These are phyloP conservation scores for Mus pahari DNA, from an alignment of 2,113 vertebrate species.

Conservation along the genomic window DNA sequence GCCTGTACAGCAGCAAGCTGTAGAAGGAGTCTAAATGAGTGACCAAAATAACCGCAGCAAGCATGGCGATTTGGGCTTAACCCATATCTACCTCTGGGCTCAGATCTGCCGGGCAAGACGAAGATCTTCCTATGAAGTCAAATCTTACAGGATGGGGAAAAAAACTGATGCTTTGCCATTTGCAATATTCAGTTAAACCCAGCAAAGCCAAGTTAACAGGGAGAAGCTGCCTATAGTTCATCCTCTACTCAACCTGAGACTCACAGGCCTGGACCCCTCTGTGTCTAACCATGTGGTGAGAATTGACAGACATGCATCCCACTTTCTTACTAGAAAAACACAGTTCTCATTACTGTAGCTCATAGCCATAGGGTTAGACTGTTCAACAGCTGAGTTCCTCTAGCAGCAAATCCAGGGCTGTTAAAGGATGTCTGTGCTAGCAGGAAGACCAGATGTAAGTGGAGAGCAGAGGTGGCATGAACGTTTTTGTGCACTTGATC, in stretches of 20 bases:
- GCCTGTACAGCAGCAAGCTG: neutral
- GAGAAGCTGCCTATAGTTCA: neutral
- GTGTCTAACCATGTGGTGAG: neutral
- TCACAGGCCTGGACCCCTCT: neutral
- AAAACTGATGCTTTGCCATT: neutral
- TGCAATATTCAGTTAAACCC: constrained; percentile 1
- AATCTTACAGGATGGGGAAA: neutral
- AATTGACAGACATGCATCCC: neutral
- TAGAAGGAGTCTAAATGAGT: neutral
- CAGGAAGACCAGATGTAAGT: neutral
- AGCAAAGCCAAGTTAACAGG: neutral
- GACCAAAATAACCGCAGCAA: neutral
- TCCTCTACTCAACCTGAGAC: neutral
- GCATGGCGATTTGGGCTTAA: neutral
- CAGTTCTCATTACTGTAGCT: neutral
- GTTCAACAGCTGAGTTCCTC: neutral
- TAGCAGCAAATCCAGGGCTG: neutral
- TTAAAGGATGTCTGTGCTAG: too few relatives aligned
- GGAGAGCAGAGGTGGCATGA: neutral
- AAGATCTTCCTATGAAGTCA: neutral
- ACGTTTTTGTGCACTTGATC: neutral
- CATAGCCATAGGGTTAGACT: neutral
- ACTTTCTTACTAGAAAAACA: constrained; percentile 6
- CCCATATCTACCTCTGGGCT: neutral
- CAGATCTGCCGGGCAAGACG: neutral